Evolutionary conservation across 2,888 invertebrate species (phyloP).

Genomic region (Eupithecia inturbata): DNA sequence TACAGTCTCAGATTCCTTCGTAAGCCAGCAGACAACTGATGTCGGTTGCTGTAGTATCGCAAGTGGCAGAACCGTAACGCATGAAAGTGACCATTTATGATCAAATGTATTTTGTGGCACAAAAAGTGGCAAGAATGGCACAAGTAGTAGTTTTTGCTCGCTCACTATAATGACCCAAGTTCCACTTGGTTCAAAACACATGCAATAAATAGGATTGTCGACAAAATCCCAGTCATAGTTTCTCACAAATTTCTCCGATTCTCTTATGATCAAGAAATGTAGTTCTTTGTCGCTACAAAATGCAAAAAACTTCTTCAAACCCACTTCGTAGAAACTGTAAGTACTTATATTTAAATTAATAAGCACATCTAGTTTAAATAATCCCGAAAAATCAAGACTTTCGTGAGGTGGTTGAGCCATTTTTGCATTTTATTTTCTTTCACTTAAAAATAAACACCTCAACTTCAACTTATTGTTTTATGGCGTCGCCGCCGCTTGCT

Average conservation of each 20-base stretch:
- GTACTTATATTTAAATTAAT: slow-evolving; percentile 70
- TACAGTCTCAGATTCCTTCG: slow-evolving; percentile 88
- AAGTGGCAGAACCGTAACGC: slow-evolving; percentile 76
- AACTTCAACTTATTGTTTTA: too few species aligned
- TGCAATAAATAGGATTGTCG: slow-evolving; percentile 85
- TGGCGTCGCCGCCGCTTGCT: too few species aligned
- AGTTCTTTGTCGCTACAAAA: slow-evolving; percentile 75
- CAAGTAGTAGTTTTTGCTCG: slow-evolving; percentile 78
- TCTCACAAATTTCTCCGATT: slow-evolving; percentile 69
- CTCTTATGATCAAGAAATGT: slow-evolving; percentile 71
- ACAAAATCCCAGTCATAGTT: slow-evolving; percentile 79
- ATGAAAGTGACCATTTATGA: slow-evolving; percentile 77
- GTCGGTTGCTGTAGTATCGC: slow-evolving; percentile 79
- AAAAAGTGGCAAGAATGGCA: slow-evolving; percentile 79
- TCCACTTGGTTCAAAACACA: slow-evolving; percentile 93
- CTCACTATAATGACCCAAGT: slow-evolving; percentile 88
- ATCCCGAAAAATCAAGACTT: slow-evolving; percentile 74
- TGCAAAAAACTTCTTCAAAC: slow-evolving; percentile 75
- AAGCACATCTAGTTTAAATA: slow-evolving; percentile 78
- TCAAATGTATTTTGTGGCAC: slow-evolving; percentile 75
- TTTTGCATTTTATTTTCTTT: slow-evolving; percentile 32
- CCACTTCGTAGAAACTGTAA: slow-evolving; percentile 79
- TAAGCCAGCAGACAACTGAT: slow-evolving; percentile 91
- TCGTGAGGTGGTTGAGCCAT: slow-evolving; percentile 71
- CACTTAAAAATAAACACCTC: neutral